Conservation (phyloP, 2,888 invertebrate species). For the Dicranocentrus wangi region DNA sequence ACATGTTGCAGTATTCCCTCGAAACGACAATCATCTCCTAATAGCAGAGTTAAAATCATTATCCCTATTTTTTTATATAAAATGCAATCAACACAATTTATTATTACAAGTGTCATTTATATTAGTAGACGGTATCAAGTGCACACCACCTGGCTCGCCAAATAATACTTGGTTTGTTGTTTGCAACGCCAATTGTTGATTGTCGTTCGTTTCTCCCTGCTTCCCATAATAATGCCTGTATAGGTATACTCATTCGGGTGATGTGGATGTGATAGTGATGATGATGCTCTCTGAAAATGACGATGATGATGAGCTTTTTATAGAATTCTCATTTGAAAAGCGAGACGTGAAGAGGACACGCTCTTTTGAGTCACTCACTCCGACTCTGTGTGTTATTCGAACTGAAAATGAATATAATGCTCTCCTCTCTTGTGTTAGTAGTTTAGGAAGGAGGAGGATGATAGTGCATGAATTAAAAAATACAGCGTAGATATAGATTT, state of each 20-base stretch:
- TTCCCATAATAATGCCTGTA: not conserved
- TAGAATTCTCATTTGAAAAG: not conserved
- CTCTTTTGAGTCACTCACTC: not conserved
- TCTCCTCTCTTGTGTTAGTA: not conserved
- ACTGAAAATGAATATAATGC: no score
- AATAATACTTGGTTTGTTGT: not conserved
- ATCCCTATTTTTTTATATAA: no score
- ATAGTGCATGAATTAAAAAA: not conserved
- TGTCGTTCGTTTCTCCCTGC: not conserved
- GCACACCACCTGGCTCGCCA: no score
- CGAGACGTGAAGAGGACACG: not conserved
- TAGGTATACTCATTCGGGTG: not conserved
- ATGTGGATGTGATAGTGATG: not conserved
- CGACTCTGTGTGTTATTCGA: not conserved
- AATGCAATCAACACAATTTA: no score
- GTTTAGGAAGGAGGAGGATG: not conserved
- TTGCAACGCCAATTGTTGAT: not conserved
- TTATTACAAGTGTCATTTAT: no score
- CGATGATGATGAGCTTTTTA: not conserved
- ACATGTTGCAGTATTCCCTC: no score
- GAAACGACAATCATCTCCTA: no score
- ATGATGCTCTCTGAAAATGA: not conserved
- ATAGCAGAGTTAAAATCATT: no score
- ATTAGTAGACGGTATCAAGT: no score
- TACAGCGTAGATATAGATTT: not conserved